A percentile compares a stretch with the other conserved stretches of the same genome.
Conservation (phyloP, 2,888 invertebrate genomes). For the Calameuta pallipes region DNA sequence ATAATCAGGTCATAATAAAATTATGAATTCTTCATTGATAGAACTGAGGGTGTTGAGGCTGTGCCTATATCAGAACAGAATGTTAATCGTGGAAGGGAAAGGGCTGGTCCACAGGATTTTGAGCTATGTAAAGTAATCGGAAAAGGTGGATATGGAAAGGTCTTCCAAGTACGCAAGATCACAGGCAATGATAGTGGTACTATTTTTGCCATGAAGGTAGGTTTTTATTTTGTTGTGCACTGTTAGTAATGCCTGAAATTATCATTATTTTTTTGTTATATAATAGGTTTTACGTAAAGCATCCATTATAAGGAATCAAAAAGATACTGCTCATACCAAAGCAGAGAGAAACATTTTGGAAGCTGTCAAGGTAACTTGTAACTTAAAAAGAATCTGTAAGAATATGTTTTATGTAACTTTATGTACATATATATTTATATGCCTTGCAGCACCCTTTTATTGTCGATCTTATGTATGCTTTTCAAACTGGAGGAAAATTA, state of each 20-base stretch:
- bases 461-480: slow-evolving; percentile 80
- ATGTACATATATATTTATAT: slow-evolving; percentile 17
- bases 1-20: neutral
- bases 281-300: slow-evolving; percentile 73
- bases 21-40: slow-evolving; percentile 17
- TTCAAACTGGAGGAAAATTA: slow-evolving; percentile 81
- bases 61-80: slow-evolving; percentile 77
- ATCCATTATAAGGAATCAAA: slow-evolving; percentile 79
- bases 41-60: slow-evolving; percentile 74
- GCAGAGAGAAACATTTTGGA: slow-evolving; percentile 83
- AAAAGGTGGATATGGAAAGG: slow-evolving; percentile 84
- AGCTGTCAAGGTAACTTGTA: slow-evolving; percentile 69
- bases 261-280: neutral
- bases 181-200: slow-evolving; percentile 74
- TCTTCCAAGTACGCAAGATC: slow-evolving; percentile 74
- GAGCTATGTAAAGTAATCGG: slow-evolving; percentile 78
- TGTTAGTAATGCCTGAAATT: neutral
- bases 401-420: slow-evolving; percentile 5
- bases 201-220: slow-evolving; percentile 82
- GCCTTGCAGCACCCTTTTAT: slow-evolving; percentile 77
- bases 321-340: slow-evolving; percentile 83
- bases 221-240: neutral
- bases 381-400: neutral
- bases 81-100: slow-evolving; percentile 88
- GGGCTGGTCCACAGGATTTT: slow-evolving; percentile 88